Evolutionary conservation across 2,888 invertebrate species (phyloP), one percentile per base, ranked within the genome.

Genomic region (Pseudolycoriella hygida): DNA sequence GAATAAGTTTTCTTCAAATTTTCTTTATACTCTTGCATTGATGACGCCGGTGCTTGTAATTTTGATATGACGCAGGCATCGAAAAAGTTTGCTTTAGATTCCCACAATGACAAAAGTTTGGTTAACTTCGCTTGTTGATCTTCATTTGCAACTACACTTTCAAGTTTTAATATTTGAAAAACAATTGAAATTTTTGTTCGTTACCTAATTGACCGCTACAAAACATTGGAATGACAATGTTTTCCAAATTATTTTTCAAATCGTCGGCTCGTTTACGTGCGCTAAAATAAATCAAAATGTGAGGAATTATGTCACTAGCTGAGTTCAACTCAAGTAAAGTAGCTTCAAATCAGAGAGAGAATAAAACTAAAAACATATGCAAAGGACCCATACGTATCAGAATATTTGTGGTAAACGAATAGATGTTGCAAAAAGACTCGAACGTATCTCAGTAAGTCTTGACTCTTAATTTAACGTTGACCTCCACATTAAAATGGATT

Each of bases 191-290:
- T 6, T 8, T 25, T 8, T 25, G 25, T 8, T 6, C 25, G 70
- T 71, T 73, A 66, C 80, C 80, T 61, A 84, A 74, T 64, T 82
- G 80, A 53, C 94, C 83, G 66, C 87, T 88, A 70, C 94, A 94
- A 73, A 94, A 98, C 83, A 97, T 90, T 56, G 96, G 93, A 58
- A 96, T 88, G 56, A 97, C 93, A 58, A 94, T 90, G 61, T 80
- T 80, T 72, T 93, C 92, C 68, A 98, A 74, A 60, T 87, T 82
- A 68, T 84, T 83, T 70, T 92, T 88, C 64, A 97, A 74, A 62
- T 89, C 88, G 67, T 86, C 84, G 49, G 87, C 85, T 71, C 88
- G 90, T 73, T 96, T 97, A 61, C 96, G 77, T 60, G 90, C 87
- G 73, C 96, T 96, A 72, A 66, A 77, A 25, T 12, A 25, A n/a